Evolutionary conservation across 2,888 invertebrate species (phyloP), one percentile per base, ranked within the genome.

Genomic region (Drosophila niveifrons): DNA sequence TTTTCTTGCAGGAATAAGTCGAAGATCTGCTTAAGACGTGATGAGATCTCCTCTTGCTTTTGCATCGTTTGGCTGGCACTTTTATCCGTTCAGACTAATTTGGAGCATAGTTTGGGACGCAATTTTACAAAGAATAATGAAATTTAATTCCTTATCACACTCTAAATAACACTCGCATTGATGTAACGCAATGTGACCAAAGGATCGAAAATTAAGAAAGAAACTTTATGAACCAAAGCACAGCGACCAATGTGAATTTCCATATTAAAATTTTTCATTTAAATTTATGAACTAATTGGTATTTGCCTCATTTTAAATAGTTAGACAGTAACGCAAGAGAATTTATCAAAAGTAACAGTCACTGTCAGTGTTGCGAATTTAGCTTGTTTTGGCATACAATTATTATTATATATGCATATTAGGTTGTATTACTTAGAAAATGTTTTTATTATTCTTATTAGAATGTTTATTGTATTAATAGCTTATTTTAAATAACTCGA

Each of bases 1-100:
- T 91, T 90, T 43, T 82, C 82, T 29, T 77, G 75, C 36, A 92
- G 69, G 64, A 92, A 91, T 68, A 81, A 68, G 58, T 90, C 89
- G 23, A 92, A 84, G 17, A 92, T 88, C 41, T 74, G 64, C 41
- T 85, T 82, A 36, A 91, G 77, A 47, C 90, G 89, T 43, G 76
- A 53, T 31, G 81, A 74, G 51, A 90, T 71, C 73, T 88, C 80
- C 52, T 88, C 86, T 64, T 87, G 83, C 28, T 78, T 83, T 53
- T 88, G 83, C 85, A 86, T 85, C n/a, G 66, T 72, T 51, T 1
- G 13, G 39, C 53, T 56, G 39, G 55, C 10, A 55, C 23, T 75
- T 34, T 48, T 58, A 2, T 3, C 15, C 47, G 9, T 63, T 9
- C 7, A 3, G 8, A 2, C n/a, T 55, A 4, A 7, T 39, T 65